Evolutionary conservation across 2,888 invertebrate species (phyloP), one percentile per base, ranked within the genome.

Genomic region (Folsomia candida): DNA sequence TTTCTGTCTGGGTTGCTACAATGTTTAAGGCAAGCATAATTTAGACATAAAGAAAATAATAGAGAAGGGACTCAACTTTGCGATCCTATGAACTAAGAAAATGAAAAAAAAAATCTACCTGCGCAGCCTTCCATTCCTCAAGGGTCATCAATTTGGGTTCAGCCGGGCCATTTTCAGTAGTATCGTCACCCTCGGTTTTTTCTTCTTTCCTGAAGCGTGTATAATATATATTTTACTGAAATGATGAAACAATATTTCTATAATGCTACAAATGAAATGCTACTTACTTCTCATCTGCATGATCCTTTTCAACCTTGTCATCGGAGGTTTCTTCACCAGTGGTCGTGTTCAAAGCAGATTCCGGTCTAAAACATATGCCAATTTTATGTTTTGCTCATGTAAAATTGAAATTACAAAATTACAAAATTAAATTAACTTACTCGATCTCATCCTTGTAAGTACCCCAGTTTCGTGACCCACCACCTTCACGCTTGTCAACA

Each of bases 381-480:
- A 37, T 37, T 4, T 37, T 37, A 37, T 37, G 37, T 37, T 37
- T 37, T 14, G 37, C 14, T 37, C 14, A 37, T 37, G 4, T 14
- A 37, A n/a, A n/a, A 37, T 37, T 4, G 6, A 4, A 37, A 37
- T 37, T 4, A 4, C 37, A 37, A 14, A 37, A 37, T 37, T 9
- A 37, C 14, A 37, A 37, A 4, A 37, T 14, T 37, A 14, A 51
- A 65, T 63, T n/a, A 60, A 82, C 88, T 87, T 85, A 88, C 87
- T 91, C 93, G 81, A 94, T 89, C 81, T 94, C 93, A 84, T 96
- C 95, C 85, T 92, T 92, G 81, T 92, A 88, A 78, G 92, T 92
- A 81, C 96, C 96, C 96, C 97, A 97, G 86, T 97, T 97, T 84
- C 94, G 94, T 79, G 94, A 90, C 78, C 96, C 97, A 83, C 89